Conservation (phyloP, 2,797 vertebrate genomes). For the Epinephelus awoara region DNA sequence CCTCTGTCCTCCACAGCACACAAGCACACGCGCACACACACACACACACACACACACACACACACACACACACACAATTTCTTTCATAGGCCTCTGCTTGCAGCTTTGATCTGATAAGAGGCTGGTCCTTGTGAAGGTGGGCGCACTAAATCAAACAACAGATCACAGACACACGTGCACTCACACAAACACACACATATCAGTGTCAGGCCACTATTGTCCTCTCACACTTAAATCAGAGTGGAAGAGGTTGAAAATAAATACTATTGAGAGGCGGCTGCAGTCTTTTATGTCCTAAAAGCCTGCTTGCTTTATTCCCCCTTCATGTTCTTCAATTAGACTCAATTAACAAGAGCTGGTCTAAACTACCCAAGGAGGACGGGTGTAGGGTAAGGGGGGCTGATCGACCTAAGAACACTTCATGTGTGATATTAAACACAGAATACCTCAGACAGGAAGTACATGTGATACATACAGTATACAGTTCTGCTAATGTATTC, state of each 20-base stretch:
- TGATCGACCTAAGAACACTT: slow-evolving; percentile 29
- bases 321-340: slow-evolving; percentile 80
- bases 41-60: slow-evolving; percentile 2
- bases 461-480: slow-evolving; percentile 1
- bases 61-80: slow-evolving; percentile 31
- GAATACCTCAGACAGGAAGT: slow-evolving; percentile 13
- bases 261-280: slow-evolving; percentile 76
- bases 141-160: slow-evolving; percentile 78
- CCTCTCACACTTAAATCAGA: slow-evolving; percentile 80
- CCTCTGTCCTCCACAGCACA: slow-evolving; percentile 66
- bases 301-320: slow-evolving; percentile 73
- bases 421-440: slow-evolving; percentile 33
- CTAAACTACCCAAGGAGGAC: slow-evolving; percentile 49
- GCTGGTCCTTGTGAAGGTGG: slow-evolving; percentile 81
- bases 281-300: slow-evolving; percentile 80
- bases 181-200: slow-evolving; percentile 62
- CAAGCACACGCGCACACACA: slow-evolving; percentile 21
- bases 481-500: slow-evolving; percentile 27
- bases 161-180: slow-evolving; percentile 67
- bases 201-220: slow-evolving; percentile 76
- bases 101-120: slow-evolving; percentile 94
- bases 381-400: slow-evolving; percentile 5
- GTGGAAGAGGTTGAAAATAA: slow-evolving; percentile 80
- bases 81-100: slow-evolving; percentile 73
- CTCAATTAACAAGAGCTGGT: slow-evolving; percentile 76